phyloP scores from a whole-genome alignment of 1,140 invertebrate species.

The Carposina sasakii region DNA sequence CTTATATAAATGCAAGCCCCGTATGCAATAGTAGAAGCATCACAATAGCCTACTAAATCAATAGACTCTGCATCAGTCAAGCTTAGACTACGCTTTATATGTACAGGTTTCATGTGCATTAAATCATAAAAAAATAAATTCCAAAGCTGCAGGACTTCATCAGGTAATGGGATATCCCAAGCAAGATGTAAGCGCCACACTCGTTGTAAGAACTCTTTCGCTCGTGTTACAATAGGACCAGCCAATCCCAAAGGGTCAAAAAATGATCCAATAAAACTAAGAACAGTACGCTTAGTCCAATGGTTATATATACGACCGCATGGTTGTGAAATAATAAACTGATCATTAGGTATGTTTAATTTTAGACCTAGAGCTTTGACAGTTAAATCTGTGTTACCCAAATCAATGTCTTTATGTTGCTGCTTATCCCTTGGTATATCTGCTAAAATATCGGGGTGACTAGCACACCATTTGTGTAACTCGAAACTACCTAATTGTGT shows the following conservation, averaged over 20 bases:
- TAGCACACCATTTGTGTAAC: slow-evolving; percentile 17
- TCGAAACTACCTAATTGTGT: slow-evolving; percentile 9
- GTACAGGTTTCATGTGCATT: background rate
- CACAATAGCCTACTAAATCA: slow-evolving; percentile 7
- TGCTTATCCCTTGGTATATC: slow-evolving; percentile 4
- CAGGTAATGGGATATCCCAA: slow-evolving; percentile 15
- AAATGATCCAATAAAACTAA: slow-evolving; percentile 24
- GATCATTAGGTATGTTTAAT: slow-evolving; percentile 13
- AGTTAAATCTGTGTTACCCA: slow-evolving; percentile 3
- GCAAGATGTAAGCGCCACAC: slow-evolving; percentile 26
- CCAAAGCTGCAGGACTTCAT: background rate
- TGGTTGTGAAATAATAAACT: background rate
- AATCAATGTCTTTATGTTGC: background rate
- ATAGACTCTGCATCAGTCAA: background rate
- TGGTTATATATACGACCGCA: slow-evolving; percentile 1
- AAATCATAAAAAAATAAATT: slow-evolving; percentile 1
- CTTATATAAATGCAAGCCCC: slow-evolving; percentile 7
- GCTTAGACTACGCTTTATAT: background rate
- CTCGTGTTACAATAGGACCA: slow-evolving; percentile 20
- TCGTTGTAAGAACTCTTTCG: slow-evolving; percentile 27
- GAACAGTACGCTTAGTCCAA: slow-evolving; percentile 20
- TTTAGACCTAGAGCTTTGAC: slow-evolving; percentile 8
- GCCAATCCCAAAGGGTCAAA: slow-evolving; percentile 31
- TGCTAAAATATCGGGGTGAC: slow-evolving; percentile 7
- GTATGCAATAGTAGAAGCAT: background rate